Evolutionary conservation across 2,113 vertebrate species (phyloP).

Genomic region (Corapipo altera): DNA sequence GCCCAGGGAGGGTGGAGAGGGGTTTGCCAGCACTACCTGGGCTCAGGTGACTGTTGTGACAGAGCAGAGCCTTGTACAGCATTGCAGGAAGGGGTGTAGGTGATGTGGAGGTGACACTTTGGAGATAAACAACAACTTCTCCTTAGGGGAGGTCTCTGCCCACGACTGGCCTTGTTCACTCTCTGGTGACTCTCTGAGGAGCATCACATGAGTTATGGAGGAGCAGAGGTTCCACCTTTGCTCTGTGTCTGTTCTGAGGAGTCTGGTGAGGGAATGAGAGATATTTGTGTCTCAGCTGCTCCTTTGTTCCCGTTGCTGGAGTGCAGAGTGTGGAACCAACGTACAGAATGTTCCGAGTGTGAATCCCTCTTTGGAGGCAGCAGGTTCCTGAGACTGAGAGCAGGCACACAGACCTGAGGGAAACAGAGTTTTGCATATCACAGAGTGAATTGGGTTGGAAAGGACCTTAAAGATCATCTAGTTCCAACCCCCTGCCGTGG

Average conservation of each 20-base stretch:
- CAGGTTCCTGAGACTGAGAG: background rate
- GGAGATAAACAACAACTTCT: background rate
- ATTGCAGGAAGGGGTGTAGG: fast-evolving
- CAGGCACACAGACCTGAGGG: background rate
- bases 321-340: fast-evolving
- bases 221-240: background rate
- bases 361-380: background rate
- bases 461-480: background rate
- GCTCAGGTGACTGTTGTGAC: background rate
- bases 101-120: fast-evolving
- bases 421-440: background rate
- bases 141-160: background rate
- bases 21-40: background rate
- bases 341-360: background rate
- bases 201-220: fast-evolving
- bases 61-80: background rate
- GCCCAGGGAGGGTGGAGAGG: background rate
- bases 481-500: background rate
- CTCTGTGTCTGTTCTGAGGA: background rate
- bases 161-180: fast-evolving
- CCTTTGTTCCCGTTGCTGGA: fast-evolving
- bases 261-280: background rate
- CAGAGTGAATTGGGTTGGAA: background rate
- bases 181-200: background rate
- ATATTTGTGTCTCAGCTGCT: background rate